A percentile compares a stretch with the other conserved stretches of the same genome.
Evolutionary conservation across 2,888 invertebrate species (phyloP).

Genomic region (Leptopilina drosophilae): DNA sequence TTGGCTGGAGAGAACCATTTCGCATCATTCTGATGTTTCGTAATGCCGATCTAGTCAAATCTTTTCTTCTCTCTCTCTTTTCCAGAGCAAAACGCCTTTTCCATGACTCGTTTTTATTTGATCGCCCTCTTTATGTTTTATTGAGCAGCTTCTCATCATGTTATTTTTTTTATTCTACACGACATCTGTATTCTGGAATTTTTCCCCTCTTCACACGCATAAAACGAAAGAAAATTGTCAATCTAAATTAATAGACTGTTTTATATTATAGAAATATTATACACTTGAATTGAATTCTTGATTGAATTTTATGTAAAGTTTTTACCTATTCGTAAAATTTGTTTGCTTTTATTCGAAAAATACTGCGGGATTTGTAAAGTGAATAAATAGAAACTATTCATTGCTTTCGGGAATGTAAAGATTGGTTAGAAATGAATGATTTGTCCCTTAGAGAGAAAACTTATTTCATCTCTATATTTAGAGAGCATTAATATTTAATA

Average conservation of each 20-base stretch:
- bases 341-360: too few relatives aligned
- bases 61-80: conserved; percentile 8
- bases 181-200: conserved; percentile 1
- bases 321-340: too few relatives aligned
- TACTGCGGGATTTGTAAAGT: too few relatives aligned
- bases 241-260: neutral
- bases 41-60: conserved; percentile 34
- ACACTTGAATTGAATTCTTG: neutral
- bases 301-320: neutral
- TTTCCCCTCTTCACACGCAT: neutral
- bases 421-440: too few relatives aligned
- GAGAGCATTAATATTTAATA: too few relatives aligned
- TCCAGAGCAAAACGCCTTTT: conserved; percentile 32
- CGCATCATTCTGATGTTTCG: conserved; percentile 32
- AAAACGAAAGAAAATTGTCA: neutral
- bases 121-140: conserved; percentile 65
- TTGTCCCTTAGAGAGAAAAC: too few relatives aligned
- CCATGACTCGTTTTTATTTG: conserved; percentile 60
- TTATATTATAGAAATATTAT: neutral
- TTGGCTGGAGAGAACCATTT: conserved; percentile 49
- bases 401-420: too few relatives aligned
- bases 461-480: too few relatives aligned
- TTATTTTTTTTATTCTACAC: conserved; percentile 25
- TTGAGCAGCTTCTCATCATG: conserved; percentile 59
- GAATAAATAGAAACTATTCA: too few relatives aligned